These are phyloP conservation scores for Lamellibrachia columna DNA, from an alignment of 2,888 invertebrate genomes.

Conservation along the genomic window DNA sequence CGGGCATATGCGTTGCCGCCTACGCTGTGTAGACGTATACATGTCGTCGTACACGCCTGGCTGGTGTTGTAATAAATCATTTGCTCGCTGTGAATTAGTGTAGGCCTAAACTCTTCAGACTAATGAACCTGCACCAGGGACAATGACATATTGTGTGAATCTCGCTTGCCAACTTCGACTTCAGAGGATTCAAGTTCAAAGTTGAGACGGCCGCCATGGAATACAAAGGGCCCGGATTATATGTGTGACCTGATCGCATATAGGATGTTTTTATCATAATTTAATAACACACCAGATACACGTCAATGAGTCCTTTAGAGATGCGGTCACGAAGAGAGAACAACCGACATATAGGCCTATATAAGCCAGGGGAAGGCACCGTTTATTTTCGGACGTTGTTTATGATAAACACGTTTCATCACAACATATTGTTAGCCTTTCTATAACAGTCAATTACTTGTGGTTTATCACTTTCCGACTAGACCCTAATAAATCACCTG, in stretches of 20 bases:
- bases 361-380: not conserved
- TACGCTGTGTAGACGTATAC: not conserved
- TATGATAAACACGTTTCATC: slow-evolving; percentile 6
- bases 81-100: not conserved
- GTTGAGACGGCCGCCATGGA: not conserved
- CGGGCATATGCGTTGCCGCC: not conserved
- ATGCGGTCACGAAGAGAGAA: not conserved
- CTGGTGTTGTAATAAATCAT: not conserved
- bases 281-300: not conserved
- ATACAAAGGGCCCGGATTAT: not conserved
- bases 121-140: not conserved
- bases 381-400: not conserved
- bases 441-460: slow-evolving; percentile 2
- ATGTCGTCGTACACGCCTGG: not conserved
- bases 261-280: too few relatives aligned
- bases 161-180: not conserved
- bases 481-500: slow-evolving; percentile 16
- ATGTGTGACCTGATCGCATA: too few relatives aligned
- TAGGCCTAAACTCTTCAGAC: not conserved
- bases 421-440: slow-evolving; percentile 16
- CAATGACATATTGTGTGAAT: not conserved
- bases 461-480: not conserved
- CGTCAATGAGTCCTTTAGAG: not conserved
- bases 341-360: not conserved
- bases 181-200: not conserved